These are phyloP conservation scores for Eremobia ochroleuca DNA, from an alignment of 2,888 invertebrate species.

Conservation along the genomic window DNA sequence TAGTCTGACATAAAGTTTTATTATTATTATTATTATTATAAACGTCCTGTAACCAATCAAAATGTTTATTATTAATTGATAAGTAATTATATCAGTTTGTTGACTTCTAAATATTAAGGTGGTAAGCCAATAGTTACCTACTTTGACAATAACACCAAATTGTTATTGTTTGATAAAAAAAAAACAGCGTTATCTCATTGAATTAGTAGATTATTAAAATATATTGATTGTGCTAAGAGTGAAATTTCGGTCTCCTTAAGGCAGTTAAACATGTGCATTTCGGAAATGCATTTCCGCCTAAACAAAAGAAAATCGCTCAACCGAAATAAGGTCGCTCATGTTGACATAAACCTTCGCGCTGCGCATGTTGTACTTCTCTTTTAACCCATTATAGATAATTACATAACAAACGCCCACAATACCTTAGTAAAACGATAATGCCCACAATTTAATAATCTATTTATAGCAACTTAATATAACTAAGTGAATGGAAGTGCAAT, in stretches of 20 bases:
- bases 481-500: slow-evolving; percentile 80
- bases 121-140: background rate
- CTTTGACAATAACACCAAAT: background rate
- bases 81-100: background rate
- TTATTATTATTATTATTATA: no score
- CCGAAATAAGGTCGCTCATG: slow-evolving; percentile 9
- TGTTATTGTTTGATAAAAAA: slow-evolving; percentile 3
- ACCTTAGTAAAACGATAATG: slow-evolving; percentile 74
- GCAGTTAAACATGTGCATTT: slow-evolving; percentile 17
- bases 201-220: slow-evolving; percentile 4
- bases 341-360: background rate
- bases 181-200: slow-evolving; percentile 20
- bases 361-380: slow-evolving; percentile 3
- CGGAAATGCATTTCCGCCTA: background rate
- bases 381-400: slow-evolving; percentile 45
- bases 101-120: background rate
- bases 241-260: background rate
- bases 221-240: background rate
- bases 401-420: slow-evolving; percentile 61
- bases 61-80: background rate
- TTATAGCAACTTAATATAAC: slow-evolving; percentile 78
- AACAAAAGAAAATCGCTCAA: slow-evolving; percentile 4
- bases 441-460: slow-evolving; percentile 83
- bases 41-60: background rate
- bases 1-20: no score